phyloP scores from a whole-genome alignment of 2,888 invertebrate genomes.

The Ferrisia virgata region DNA sequence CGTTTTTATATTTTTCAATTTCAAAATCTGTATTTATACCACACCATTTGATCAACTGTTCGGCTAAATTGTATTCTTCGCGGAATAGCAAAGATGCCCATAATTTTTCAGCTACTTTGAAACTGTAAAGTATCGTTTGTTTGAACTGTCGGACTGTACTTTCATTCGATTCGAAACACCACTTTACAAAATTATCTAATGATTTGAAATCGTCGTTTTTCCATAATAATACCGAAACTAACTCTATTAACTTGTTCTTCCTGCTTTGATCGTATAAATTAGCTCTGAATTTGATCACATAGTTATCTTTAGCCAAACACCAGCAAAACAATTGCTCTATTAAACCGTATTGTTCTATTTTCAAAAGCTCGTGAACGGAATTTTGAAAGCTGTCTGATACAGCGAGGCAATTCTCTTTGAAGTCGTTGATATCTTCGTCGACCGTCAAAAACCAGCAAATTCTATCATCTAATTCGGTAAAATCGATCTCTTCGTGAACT shows the following conservation, averaged over 20 bases:
- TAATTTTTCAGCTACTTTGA: background rate
- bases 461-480: background rate
- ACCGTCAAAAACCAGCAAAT: background rate
- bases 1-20: background rate
- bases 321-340: background rate
- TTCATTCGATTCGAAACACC: background rate
- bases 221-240: background rate
- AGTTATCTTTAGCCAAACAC: background rate
- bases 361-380: background rate
- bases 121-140: background rate
- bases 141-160: background rate
- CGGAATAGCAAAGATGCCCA: background rate
- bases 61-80: background rate
- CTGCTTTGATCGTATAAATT: background rate
- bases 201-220: conserved; percentile 15
- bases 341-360: background rate
- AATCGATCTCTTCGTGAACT: background rate
- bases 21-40: background rate
- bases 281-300: background rate
- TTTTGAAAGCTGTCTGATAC: background rate
- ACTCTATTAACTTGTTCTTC: background rate
- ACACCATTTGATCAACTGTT: background rate
- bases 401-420: background rate
- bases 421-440: background rate
- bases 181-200: background rate